These are phyloP conservation scores for Serranus cabrilla DNA, from an alignment of 2,797 vertebrate species.

Conservation along the genomic window DNA sequence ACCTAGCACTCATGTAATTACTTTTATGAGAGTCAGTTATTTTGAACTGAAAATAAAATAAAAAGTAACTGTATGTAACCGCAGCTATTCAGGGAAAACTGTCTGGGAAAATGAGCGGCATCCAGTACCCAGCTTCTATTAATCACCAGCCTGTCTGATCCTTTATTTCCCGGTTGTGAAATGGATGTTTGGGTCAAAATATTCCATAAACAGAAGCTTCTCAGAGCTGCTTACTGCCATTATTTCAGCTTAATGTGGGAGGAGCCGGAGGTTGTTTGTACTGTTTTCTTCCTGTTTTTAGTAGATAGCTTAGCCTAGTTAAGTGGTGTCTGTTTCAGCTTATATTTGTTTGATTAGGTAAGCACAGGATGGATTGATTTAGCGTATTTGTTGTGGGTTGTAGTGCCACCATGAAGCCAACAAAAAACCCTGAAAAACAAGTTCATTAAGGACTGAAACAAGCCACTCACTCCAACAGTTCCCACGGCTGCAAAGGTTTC, in stretches of 20 bases:
- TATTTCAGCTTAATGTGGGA: conserved; percentile 12
- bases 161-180: conserved; percentile 45
- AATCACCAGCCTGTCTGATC: conserved; percentile 47
- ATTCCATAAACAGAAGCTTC: conserved; percentile 49
- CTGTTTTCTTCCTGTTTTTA: conserved; percentile 1
- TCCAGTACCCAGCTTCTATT: conserved; percentile 40
- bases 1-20: conserved; percentile 7
- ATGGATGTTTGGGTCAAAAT: conserved; percentile 69
- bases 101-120: conserved; percentile 56
- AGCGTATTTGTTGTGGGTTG: conserved; percentile 1
- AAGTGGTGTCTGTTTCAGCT: conserved; percentile 31
- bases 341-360: conserved; percentile 25
- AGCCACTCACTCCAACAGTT: neutral
- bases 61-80: neutral
- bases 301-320: conserved; percentile 10
- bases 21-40: conserved; percentile 30
- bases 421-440: conserved; percentile 5
- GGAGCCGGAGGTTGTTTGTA: neutral
- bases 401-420: neutral
- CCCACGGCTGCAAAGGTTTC: neutral
- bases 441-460: neutral
- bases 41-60: conserved; percentile 5
- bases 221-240: conserved; percentile 30
- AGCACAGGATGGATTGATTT: conserved; percentile 6
- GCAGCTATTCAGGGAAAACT: conserved; percentile 35